A percentile compares a stretch with the other conserved stretches of the same genome.
Conservation (phyloP, 2,888 invertebrate genomes). For the Mesorhabditis belari region DNA sequence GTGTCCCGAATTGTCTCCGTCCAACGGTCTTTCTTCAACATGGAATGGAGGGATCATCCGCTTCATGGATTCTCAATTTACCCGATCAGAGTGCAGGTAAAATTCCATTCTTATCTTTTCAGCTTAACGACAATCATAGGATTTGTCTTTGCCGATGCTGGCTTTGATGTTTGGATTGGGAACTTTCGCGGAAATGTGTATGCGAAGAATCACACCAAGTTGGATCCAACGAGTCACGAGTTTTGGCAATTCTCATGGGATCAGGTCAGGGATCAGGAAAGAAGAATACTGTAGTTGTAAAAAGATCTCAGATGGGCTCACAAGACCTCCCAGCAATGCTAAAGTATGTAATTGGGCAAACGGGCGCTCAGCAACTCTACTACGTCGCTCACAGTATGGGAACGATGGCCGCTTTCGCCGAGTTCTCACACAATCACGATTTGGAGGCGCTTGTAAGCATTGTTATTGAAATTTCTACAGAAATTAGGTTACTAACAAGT, state of each 20-base stretch:
- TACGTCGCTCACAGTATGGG: conserved; percentile 88
- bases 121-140: no score
- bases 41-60: neutral
- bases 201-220: neutral
- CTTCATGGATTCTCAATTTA: neutral
- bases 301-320: conserved; percentile 63
- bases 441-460: conserved; percentile 44
- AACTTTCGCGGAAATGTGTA: neutral
- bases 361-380: conserved; percentile 62
- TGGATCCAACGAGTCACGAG: neutral
- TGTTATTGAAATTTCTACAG: no score
- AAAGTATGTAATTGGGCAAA: conserved; percentile 64
- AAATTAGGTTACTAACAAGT: no score
- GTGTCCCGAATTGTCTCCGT: neutral
- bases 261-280: conserved; percentile 62
- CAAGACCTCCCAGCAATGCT: conserved; percentile 79
- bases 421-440: conserved; percentile 40
- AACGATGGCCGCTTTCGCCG: conserved; percentile 54
- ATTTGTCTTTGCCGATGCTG: neutral
- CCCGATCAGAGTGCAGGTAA: neutral
- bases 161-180: neutral
- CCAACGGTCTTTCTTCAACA: neutral
- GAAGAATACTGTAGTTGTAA: neutral
- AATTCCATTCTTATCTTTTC: no score
- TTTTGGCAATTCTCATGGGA: conserved; percentile 66